phyloP scores from a whole-genome alignment of 2,797 vertebrate species.

The Gadopsis bispinosus region DNA sequence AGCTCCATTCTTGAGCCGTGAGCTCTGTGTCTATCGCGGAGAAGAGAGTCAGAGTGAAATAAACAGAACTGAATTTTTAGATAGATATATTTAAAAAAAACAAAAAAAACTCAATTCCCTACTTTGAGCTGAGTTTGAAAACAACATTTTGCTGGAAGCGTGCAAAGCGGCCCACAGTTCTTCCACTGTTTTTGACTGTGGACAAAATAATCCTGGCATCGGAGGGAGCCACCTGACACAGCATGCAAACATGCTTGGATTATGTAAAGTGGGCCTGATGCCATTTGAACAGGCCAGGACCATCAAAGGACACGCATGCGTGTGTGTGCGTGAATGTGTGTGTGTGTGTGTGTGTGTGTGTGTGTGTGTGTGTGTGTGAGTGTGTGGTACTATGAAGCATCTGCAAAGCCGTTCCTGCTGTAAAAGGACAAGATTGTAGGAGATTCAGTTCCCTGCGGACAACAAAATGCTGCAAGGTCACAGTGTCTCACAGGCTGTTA shows the following conservation, averaged over 20 bases:
- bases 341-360: neutral
- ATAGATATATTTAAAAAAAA: neutral
- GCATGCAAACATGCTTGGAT: constrained; percentile 72
- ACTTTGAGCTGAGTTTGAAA: constrained; percentile 21
- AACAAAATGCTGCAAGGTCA: constrained; percentile 20
- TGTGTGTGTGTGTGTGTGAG: constrained; percentile 6
- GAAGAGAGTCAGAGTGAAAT: neutral
- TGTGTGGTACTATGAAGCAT: neutral
- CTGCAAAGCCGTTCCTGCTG: constrained; percentile 32
- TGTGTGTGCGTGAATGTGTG: neutral
- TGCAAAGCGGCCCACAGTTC: constrained; percentile 43
- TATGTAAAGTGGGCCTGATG: constrained; percentile 71
- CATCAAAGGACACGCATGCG: constrained; percentile 11
- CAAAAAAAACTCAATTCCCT: neutral
- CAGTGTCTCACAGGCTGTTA: constrained; percentile 8
- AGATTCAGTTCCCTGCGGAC: constrained; percentile 36
- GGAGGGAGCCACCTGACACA: constrained; percentile 56
- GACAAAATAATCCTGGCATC: constrained; percentile 66
- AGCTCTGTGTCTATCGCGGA: neutral
- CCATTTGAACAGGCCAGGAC: constrained; percentile 39
- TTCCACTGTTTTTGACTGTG: constrained; percentile 59
- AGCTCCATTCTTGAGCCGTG: neutral
- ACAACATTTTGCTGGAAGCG: constrained; percentile 32
- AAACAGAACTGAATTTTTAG: neutral
- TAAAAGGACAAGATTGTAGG: constrained; percentile 33